phyloP scores from a whole-genome alignment of 2,113 vertebrate species.

The Herpetotheres cachinnans region DNA sequence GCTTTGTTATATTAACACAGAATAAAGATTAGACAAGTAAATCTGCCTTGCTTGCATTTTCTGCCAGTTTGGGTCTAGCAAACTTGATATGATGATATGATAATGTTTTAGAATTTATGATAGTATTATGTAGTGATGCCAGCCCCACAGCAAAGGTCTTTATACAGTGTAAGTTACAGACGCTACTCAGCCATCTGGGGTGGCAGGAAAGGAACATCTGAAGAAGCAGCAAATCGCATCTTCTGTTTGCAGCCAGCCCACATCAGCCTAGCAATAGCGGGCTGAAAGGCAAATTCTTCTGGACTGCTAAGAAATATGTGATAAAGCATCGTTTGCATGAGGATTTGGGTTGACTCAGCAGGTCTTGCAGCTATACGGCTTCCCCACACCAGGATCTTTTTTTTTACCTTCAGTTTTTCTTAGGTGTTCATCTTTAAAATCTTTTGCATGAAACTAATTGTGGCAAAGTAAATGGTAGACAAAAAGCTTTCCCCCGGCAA shows the following conservation, averaged over 20 bases:
- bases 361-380: not conserved
- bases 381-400: not conserved
- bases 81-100: not conserved
- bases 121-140: not conserved
- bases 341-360: not conserved
- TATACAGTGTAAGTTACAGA: not conserved
- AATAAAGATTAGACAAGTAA: not conserved
- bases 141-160: not conserved
- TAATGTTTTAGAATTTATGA: not conserved
- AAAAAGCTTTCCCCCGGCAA: not conserved
- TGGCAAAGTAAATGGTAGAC: not conserved
- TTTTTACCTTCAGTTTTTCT: not conserved
- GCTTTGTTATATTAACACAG: not conserved
- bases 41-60: slow-evolving; percentile 1
- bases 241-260: not conserved
- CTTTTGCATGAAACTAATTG: not conserved
- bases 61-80: not conserved
- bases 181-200: not conserved
- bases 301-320: not conserved
- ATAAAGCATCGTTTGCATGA: not conserved
- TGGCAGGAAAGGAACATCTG: slow-evolving; percentile 10
- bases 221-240: not conserved
- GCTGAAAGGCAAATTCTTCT: not conserved
- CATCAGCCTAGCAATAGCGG: not conserved
- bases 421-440: not conserved